Percentiles rank a stretch among this genome's conserved stretches.
These are phyloP conservation scores for Cebus imitator DNA, from an alignment of 2,113 vertebrate species.

Conservation along the genomic window DNA sequence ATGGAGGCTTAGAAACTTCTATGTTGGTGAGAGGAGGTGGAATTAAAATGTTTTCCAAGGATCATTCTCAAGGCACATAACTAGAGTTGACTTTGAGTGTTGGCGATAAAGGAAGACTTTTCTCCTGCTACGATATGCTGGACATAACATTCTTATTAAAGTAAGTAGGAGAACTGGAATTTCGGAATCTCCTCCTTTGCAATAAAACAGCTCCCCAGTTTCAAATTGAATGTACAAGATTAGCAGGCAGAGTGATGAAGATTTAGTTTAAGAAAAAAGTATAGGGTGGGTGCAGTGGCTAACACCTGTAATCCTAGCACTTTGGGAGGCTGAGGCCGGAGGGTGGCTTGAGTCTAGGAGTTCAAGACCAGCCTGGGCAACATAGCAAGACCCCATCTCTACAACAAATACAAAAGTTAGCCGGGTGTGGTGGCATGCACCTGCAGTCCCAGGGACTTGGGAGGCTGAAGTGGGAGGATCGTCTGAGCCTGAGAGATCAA, in stretches of 20 bases:
- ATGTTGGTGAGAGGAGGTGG: background rate
- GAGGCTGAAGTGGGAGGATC: too few species aligned
- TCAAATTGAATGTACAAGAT: background rate
- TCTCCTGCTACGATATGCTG: background rate
- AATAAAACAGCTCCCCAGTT: conserved; percentile 20
- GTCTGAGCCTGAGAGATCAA: too few species aligned
- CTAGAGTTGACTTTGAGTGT: conserved; percentile 31
- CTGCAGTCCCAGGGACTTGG: too few species aligned
- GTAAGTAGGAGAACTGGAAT: conserved; percentile 47
- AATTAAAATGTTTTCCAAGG: conserved; percentile 46
- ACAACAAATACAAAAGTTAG: too few species aligned
- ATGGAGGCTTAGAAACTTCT: background rate
- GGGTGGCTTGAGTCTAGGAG: too few species aligned
- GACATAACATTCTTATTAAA: conserved; percentile 10
- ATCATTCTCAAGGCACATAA: conserved; percentile 25
- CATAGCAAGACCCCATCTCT: too few species aligned
- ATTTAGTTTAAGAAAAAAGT: conserved; percentile 28
- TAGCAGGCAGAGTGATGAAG: background rate
- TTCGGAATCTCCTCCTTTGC: conserved; percentile 53
- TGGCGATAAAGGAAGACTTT: conserved; percentile 35
- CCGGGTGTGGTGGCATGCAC: too few species aligned
- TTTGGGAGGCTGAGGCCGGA: too few species aligned
- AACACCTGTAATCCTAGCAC: too few species aligned
- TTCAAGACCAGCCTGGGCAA: too few species aligned
- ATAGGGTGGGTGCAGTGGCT: too few species aligned